Percentiles rank a stretch among this genome's conserved stretches.
These are phyloP conservation scores for Tor tambroides DNA, from an alignment of 2,113 vertebrate genomes.

Conservation along the genomic window DNA sequence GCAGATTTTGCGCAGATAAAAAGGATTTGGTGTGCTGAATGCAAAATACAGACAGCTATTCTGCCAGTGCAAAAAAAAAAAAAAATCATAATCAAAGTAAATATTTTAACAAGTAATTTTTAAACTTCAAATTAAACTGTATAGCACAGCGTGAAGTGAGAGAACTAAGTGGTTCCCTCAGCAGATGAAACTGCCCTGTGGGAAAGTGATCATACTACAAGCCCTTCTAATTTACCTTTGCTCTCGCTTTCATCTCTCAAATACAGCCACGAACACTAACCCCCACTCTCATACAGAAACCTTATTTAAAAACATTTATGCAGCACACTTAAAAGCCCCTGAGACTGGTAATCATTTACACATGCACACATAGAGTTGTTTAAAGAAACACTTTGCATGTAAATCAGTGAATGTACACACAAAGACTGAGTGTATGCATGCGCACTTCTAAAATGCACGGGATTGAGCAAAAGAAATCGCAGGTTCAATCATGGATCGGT, in stretches of 20 bases:
- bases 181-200: conserved; percentile 19
- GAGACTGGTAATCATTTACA: neutral
- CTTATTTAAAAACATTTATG: conserved; percentile 21
- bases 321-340: neutral
- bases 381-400: neutral
- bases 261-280: neutral
- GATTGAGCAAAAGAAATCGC: neutral
- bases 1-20: neutral
- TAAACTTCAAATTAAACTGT: conserved; percentile 7
- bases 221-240: conserved; percentile 12
- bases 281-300: conserved; percentile 4
- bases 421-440: neutral
- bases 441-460: neutral
- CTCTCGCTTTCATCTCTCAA: conserved; percentile 18
- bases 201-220: neutral
- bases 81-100: conserved; percentile 8
- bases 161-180: conserved; percentile 1
- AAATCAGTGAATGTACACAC: neutral
- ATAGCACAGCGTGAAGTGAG: neutral
- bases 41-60: neutral
- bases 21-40: neutral
- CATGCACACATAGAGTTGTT: neutral
- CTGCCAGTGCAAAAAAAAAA: neutral
- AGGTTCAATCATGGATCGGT: neutral
- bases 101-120: conserved; percentile 10